These are phyloP conservation scores for Chaetops frenatus DNA, from an alignment of 2,113 vertebrate genomes.

Conservation along the genomic window DNA sequence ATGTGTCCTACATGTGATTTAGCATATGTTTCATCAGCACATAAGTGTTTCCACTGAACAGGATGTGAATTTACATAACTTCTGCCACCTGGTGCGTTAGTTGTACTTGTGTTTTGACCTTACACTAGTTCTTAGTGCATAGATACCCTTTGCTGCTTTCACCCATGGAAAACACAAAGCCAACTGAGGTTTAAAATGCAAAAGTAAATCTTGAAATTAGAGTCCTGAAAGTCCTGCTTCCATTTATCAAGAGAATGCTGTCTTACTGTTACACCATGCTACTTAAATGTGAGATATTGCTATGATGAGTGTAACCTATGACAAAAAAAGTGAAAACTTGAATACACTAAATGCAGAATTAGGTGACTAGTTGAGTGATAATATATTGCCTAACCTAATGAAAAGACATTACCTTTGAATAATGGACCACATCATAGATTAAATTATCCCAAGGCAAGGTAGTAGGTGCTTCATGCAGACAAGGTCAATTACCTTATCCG, in stretches of 20 bases:
- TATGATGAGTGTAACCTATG: neutral
- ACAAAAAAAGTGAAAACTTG: constrained; percentile 30
- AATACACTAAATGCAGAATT: constrained; percentile 25
- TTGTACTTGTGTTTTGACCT: neutral
- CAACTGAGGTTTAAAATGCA: neutral
- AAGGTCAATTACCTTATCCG: constrained; percentile 73
- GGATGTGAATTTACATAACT: neutral
- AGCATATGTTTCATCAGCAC: neutral
- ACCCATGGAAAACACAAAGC: neutral
- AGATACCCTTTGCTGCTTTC: neutral
- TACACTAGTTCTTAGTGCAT: neutral
- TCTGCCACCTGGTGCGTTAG: neutral
- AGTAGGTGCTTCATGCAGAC: constrained; percentile 55
- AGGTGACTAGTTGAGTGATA: constrained; percentile 51
- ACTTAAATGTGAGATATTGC: neutral
- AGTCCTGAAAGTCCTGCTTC: neutral
- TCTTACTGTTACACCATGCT: neutral
- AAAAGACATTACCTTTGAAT: constrained; percentile 71
- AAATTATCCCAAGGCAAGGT: constrained; percentile 68
- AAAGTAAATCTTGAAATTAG: neutral
- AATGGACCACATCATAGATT: constrained; percentile 65
- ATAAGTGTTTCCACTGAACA: neutral
- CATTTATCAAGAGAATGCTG: neutral
- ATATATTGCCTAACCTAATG: constrained; percentile 65
- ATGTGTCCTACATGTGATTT: neutral